phyloP scores from a whole-genome alignment of 2,888 invertebrate genomes.

The Mechanitis mazaeus region DNA sequence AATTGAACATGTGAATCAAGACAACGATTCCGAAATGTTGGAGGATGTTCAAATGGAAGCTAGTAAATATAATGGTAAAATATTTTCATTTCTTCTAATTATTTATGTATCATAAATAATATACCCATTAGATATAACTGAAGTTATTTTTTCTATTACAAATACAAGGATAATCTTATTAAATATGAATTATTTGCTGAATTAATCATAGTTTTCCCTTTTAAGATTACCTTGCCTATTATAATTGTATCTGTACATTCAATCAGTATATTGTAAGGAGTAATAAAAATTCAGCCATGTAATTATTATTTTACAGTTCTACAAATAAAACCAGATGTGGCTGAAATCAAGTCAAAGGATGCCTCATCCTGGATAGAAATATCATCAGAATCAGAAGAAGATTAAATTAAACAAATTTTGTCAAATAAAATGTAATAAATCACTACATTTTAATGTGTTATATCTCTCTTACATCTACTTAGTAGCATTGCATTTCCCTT shows the following conservation, averaged over 20 bases:
- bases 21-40: constrained; percentile 40
- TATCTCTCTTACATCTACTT: constrained; percentile 51
- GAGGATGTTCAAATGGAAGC: constrained; percentile 45
- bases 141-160: too few species aligned
- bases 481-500: constrained; percentile 49
- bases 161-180: too few species aligned
- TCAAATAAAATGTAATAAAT: constrained; percentile 63
- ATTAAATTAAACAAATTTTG: constrained; percentile 41
- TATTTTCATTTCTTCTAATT: background rate
- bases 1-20: constrained; percentile 37
- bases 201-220: too few species aligned
- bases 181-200: too few species aligned
- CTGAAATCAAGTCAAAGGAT: constrained; percentile 54
- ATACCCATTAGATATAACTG: too few species aligned
- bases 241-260: too few species aligned
- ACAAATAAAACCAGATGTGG: constrained; percentile 53
- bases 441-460: constrained; percentile 54
- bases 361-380: constrained; percentile 67
- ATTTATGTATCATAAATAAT: background rate
- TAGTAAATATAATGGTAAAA: constrained; percentile 67
- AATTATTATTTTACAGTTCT: constrained; percentile 50
- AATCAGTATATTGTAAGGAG: too few species aligned
- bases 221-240: too few species aligned
- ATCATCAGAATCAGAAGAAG: constrained; percentile 66
- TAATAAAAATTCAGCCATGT: background rate